Conservation (phyloP, 2,888 invertebrate species). For the Noctua janthina region DNA sequence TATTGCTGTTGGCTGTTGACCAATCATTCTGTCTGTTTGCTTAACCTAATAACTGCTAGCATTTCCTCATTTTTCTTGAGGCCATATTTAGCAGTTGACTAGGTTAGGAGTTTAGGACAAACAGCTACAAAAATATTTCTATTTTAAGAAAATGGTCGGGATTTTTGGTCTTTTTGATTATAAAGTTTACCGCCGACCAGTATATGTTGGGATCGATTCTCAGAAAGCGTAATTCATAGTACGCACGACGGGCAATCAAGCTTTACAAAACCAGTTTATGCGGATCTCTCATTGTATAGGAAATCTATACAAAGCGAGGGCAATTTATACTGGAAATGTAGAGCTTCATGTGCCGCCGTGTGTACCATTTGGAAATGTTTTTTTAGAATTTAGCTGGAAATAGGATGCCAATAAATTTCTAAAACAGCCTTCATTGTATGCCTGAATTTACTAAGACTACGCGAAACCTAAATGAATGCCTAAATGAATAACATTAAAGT, state of each 20-base stretch:
- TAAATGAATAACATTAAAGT: not conserved
- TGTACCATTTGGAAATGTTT: not conserved
- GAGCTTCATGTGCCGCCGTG: too few species aligned
- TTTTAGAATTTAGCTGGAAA: constrained; percentile 8
- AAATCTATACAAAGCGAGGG: too few species aligned
- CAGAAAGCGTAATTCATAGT: not conserved
- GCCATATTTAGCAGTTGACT: not conserved
- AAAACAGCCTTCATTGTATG: not conserved
- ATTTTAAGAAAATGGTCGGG: not conserved
- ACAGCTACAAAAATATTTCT: not conserved
- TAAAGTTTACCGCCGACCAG: not conserved
- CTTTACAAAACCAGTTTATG: too few species aligned
- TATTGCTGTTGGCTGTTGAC: not conserved
- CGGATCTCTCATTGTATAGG: too few species aligned
- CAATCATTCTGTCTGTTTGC: constrained; percentile 4
- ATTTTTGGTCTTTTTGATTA: not conserved
- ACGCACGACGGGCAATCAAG: too few species aligned
- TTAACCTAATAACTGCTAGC: constrained; percentile 16
- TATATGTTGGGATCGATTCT: constrained; percentile 7
- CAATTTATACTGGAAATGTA: too few species aligned
- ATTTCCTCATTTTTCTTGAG: constrained; percentile 17
- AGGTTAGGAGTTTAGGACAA: not conserved
- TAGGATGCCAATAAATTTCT: not conserved
- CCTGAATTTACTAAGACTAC: not conserved
- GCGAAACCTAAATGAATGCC: not conserved